Base-by-base conservation (phyloP, 1,140 invertebrate genomes). In the Brachionus sp. region DNA sequence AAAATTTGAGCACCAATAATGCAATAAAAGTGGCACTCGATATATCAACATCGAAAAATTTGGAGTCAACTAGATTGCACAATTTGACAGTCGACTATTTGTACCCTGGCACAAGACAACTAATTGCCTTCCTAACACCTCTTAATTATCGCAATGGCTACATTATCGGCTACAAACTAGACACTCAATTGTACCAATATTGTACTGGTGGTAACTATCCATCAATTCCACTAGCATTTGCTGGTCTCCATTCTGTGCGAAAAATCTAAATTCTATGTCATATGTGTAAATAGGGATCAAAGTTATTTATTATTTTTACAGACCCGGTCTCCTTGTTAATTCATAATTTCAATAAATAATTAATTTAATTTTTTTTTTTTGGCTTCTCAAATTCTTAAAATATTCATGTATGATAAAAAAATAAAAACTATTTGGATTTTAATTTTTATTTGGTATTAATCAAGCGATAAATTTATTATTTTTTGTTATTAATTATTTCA, bases 1-100 rank as follows among this genome's bases (percentile, higher is more conserved):
- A 80, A 66, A 80, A 80, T 44, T 62, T 80, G n/a, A 80, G 77
- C 37, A 62, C 35, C 5, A 80, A 57, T 19, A 57, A 80, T 80
- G 35, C 50, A 13, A n/a, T 80, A 16, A 66, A 62, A 66, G 77
- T 80, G 35, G 37, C 33, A 42, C 29, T 80, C 5, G 77, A 80
- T 29, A 80, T 80, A 33, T 2, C 50, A 5, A 39, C 62, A 66
- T 80, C 50, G 9, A 80, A 80, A 66, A 80, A 80, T 66, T 62
- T 80, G 33, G 62, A 62, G 37, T 80, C 77, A 42, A 62, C 77
- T 2, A 33, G 77, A 12, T 25, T 57, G 16, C 57, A 57, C 33
- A 57, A 66, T 66, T 13, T 57, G 10, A 80, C 77, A 12, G 35
- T 42, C 5, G 77, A 80, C n/a, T 57, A 62, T 62, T 62, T 80